Percentiles rank a stretch among this genome's conserved stretches.
These are phyloP conservation scores for Mastomys natalensis DNA, from an alignment of 2,113 vertebrate species.

Conservation along the genomic window DNA sequence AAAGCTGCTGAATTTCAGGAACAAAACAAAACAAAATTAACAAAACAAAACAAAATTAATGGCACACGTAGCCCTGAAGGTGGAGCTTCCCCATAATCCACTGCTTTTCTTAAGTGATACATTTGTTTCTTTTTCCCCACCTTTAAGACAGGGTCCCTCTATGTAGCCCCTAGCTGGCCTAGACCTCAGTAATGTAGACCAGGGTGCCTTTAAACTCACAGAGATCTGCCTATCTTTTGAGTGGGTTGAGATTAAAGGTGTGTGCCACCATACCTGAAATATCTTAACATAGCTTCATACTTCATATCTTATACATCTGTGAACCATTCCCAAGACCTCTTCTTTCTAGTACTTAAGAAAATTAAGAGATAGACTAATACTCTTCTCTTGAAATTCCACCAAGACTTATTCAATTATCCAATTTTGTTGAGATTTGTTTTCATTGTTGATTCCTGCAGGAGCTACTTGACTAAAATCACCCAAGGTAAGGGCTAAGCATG, in stretches of 20 bases:
- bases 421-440: not conserved
- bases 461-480: slow-evolving; percentile 41
- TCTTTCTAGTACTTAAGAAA: slow-evolving; percentile 26
- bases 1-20: not conserved
- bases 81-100: not conserved
- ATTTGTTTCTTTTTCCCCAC: not conserved
- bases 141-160: not conserved
- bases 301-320: slow-evolving; percentile 30
- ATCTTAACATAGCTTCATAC: slow-evolving; percentile 40
- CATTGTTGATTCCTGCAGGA: not conserved
- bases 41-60: not conserved
- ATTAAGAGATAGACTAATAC: slow-evolving; percentile 39
- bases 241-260: not conserved
- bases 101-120: slow-evolving; percentile 20
- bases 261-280: not conserved
- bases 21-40: slow-evolving; percentile 11
- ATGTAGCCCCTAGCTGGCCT: not conserved
- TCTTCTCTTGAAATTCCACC: slow-evolving; percentile 19
- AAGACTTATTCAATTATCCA: slow-evolving; percentile 46
- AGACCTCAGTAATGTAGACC: not conserved
- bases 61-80: not conserved
- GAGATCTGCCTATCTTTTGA: not conserved
- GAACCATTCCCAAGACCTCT: not conserved
- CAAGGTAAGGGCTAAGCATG: not conserved
- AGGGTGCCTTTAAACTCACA: not conserved